phyloP scores from a whole-genome alignment of 2,113 vertebrate species.

The Protomyctophum bolini region DNA sequence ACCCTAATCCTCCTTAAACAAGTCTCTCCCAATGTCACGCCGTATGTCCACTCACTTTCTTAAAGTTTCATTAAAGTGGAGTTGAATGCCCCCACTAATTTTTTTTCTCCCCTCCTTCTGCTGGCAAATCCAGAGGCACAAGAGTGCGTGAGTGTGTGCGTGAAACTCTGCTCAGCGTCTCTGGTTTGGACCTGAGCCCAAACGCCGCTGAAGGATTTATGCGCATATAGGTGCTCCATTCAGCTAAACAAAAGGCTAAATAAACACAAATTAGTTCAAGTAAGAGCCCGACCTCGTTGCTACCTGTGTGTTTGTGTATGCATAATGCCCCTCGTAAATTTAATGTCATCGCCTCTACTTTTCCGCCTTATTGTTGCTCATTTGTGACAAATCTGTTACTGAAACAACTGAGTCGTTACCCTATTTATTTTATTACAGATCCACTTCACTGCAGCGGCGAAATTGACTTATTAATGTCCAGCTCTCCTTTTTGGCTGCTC shows the following conservation, averaged over 20 bases:
- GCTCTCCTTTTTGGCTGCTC: slow-evolving; percentile 50
- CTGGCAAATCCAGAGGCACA: slow-evolving; percentile 41
- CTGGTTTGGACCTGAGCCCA: slow-evolving; percentile 36
- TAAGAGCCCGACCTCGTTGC: slow-evolving; percentile 14
- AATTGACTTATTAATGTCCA: slow-evolving; percentile 47
- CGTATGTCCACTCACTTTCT: slow-evolving; percentile 59
- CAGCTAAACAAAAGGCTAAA: slow-evolving; percentile 39
- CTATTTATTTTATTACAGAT: slow-evolving; percentile 62
- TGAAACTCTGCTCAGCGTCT: slow-evolving; percentile 55
- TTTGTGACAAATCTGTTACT: slow-evolving; percentile 50
- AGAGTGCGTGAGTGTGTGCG: too few relatives aligned
- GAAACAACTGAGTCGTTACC: slow-evolving; percentile 48
- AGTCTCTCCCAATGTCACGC: slow-evolving; percentile 52
- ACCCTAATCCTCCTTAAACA: slow-evolving; percentile 66
- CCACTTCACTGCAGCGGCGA: slow-evolving; percentile 50
- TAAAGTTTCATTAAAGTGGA: slow-evolving; percentile 50
- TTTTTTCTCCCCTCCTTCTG: slow-evolving; percentile 11
- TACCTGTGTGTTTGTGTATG: slow-evolving; percentile 31
- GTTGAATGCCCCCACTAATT: slow-evolving; percentile 15
- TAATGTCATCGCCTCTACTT: slow-evolving; percentile 15
- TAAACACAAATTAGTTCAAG: slow-evolving; percentile 35
- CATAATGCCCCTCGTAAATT: slow-evolving; percentile 48
- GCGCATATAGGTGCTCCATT: slow-evolving; percentile 36
- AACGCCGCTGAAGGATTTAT: slow-evolving; percentile 52
- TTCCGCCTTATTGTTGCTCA: slow-evolving; percentile 24